A percentile compares a stretch with the other conserved stretches of the same genome.
Conservation (phyloP, 2,113 vertebrate species). For the Pachycephala philippinensis region DNA sequence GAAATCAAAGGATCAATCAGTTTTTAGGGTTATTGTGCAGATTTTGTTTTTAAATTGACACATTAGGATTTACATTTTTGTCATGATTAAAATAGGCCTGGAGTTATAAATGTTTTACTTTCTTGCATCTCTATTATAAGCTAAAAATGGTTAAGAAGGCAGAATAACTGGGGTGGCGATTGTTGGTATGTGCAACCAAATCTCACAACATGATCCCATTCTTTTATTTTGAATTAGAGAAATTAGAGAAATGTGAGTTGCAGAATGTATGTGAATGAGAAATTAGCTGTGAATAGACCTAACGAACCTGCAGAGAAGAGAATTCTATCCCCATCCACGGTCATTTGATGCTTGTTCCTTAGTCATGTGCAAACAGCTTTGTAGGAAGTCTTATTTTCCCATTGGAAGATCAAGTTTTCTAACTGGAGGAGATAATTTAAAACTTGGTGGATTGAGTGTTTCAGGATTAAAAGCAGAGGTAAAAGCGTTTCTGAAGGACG, state of each 20-base stretch:
- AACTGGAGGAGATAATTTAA: not conserved
- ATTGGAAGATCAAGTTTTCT: not conserved
- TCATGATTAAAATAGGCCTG: slow-evolving; percentile 50
- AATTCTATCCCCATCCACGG: not conserved
- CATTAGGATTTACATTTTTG: slow-evolving; percentile 45
- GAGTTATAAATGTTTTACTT: slow-evolving; percentile 40
- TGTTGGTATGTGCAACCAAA: not conserved
- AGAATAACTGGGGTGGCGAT: not conserved
- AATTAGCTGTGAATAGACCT: slow-evolving; percentile 19
- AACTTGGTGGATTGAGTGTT: not conserved
- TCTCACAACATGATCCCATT: not conserved
- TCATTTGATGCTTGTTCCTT: not conserved
- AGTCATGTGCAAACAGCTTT: not conserved
- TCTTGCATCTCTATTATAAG: slow-evolving; percentile 27
- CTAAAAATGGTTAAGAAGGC: slow-evolving; percentile 45
- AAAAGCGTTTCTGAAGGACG: not conserved
- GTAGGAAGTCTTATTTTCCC: not conserved
- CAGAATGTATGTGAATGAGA: slow-evolving; percentile 26
- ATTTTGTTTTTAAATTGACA: slow-evolving; percentile 63
- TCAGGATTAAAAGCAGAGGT: not conserved
- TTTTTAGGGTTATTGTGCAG: slow-evolving; percentile 57
- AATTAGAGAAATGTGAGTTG: slow-evolving; percentile 22
- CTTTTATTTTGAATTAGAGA: slow-evolving; percentile 26
- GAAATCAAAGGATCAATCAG: slow-evolving; percentile 45
- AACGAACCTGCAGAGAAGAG: slow-evolving; percentile 24